These are phyloP conservation scores for Apeira syringaria DNA, from an alignment of 2,888 invertebrate genomes.

Conservation along the genomic window DNA sequence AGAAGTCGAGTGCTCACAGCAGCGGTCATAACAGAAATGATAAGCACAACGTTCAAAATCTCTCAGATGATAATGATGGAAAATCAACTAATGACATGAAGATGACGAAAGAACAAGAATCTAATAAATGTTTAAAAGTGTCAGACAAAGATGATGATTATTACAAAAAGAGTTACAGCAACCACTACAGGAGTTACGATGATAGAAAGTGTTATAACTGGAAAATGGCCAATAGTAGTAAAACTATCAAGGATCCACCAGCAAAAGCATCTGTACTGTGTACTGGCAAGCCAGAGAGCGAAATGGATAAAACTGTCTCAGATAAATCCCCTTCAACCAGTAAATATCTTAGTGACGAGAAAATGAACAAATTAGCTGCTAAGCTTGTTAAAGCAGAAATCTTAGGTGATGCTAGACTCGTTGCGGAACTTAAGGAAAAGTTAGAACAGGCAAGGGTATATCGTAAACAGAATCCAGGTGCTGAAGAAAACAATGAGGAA, in stretches of 20 bases:
- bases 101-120: background rate
- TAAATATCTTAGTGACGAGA: slow-evolving; percentile 87
- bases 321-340: slow-evolving; percentile 28
- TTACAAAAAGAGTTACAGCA: slow-evolving; percentile 15
- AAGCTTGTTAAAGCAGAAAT: slow-evolving; percentile 97
- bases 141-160: slow-evolving; percentile 22
- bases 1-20: slow-evolving; percentile 23
- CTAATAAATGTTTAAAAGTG: slow-evolving; percentile 5
- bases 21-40: slow-evolving; percentile 1
- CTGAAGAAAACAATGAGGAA: slow-evolving; percentile 52
- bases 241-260: too few relatives aligned
- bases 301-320: slow-evolving; percentile 5
- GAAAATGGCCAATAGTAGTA: slow-evolving; percentile 33
- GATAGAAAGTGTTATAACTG: slow-evolving; percentile 43
- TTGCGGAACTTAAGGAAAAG: slow-evolving; percentile 88
- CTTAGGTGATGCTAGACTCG: slow-evolving; percentile 90
- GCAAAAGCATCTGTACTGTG: too few relatives aligned
- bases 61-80: slow-evolving; percentile 3
- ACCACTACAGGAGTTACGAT: slow-evolving; percentile 19
- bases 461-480: slow-evolving; percentile 67
- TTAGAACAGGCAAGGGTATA: slow-evolving; percentile 87
- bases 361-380: slow-evolving; percentile 95
- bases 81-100: slow-evolving; percentile 4
- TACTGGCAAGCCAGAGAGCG: slow-evolving; percentile 6
- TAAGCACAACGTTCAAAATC: slow-evolving; percentile 4